These are phyloP conservation scores for Chymomyza procnemis DNA, from an alignment of 2,888 invertebrate genomes.

Conservation along the genomic window DNA sequence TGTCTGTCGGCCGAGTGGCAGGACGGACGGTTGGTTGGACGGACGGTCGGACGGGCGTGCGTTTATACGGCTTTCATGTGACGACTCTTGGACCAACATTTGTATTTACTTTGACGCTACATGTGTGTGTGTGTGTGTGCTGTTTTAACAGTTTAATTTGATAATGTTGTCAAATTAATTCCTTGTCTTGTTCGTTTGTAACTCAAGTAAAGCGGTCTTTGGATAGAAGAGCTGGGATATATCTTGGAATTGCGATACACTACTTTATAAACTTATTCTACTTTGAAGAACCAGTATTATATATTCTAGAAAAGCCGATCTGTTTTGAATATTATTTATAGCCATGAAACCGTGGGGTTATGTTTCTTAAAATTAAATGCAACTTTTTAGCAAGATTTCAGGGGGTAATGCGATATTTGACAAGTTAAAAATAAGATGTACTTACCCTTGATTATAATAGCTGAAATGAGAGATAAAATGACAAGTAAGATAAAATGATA, in stretches of 20 bases:
- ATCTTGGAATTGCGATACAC: background rate
- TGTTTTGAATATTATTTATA: no score
- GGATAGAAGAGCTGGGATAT: background rate
- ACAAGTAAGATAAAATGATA: no score
- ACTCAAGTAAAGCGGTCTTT: constrained; percentile 36
- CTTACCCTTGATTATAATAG: no score
- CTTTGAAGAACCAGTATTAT: no score
- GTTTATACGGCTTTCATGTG: constrained; percentile 29
- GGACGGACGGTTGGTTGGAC: constrained; percentile 30
- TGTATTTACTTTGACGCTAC: constrained; percentile 32
- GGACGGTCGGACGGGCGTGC: constrained; percentile 22
- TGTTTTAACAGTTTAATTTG: constrained; percentile 75
- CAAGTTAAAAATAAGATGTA: no score
- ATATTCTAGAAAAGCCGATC: no score
- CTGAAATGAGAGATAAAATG: no score
- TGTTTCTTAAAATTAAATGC: no score
- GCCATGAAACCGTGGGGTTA: no score
- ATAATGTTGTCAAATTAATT: constrained; percentile 77
- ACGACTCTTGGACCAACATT: constrained; percentile 5
- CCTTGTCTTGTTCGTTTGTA: constrained; percentile 60
- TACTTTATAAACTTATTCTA: no score
- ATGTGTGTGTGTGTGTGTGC: constrained; percentile 40
- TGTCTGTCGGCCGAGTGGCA: constrained; percentile 44
- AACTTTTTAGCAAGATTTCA: no score
- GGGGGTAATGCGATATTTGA: no score